Base-by-base conservation (phyloP, 1,140 invertebrate genomes). In the Sycophila sp. region DNA sequence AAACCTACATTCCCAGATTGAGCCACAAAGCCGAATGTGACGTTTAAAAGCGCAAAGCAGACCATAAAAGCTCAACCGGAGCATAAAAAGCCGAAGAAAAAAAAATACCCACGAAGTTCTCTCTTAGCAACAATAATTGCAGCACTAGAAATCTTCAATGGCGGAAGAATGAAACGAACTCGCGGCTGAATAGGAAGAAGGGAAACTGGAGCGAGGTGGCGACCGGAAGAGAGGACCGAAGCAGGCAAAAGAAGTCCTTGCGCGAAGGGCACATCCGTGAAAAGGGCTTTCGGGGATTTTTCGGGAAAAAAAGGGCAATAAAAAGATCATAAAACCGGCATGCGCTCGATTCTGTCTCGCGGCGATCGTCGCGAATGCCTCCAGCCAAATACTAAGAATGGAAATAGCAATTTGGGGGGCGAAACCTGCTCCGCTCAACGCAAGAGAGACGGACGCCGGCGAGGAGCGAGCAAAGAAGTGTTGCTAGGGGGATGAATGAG, bases 241-340 rank as follows among this genome's bases (percentile, higher is more conserved):
- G 30, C 28, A n/a, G n/a, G n/a, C n/a, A 40, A 17, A 58, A 45
- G 40, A 55, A 40, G 24, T 34, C 22, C 64, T 45, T 17, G 26
- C 45, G 49, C n/a, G n/a, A n/a, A n/a, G n/a, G n/a, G 28, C 51
- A 67, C 47, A 4, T 45, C 11, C 5, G n/a, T 66, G 36, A 67
- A 58, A 67, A 58, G 64, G 38, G 17, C 28, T 36, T 15, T 22
- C 15, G 8, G 55, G 13, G 6, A 28, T 49, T 59, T 49, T 36
- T 42, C 7, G 15, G 30, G 15, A 60, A 17, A 13, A 59, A 36
- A 4, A 2, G 32, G 19, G 24, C 45, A 19, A 28, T 69, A 69
- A 60, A 67, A 69, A 11, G 32, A 28, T 51, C 66, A 51, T 69
- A 69, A 60, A 69, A 19, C 15, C 28, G 53, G 55, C 30, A 60